Evolutionary conservation across 2,113 vertebrate species (phyloP).

Genomic region (Sinocyclocheilus anshuiensis): DNA sequence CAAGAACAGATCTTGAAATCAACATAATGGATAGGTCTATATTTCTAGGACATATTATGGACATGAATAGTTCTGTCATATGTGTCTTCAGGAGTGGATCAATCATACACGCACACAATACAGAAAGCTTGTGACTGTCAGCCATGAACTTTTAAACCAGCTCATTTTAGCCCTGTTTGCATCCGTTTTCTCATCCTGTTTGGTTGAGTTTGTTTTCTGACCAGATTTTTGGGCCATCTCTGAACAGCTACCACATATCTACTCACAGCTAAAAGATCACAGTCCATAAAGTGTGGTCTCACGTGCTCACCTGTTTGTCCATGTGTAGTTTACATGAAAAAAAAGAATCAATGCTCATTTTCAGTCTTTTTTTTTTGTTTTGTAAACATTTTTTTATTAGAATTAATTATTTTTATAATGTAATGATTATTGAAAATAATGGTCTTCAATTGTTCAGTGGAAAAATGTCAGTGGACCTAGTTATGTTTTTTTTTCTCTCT

Average conservation of each 20-base stretch:
- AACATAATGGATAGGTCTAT: background rate
- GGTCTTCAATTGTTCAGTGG: background rate
- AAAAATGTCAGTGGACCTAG: background rate
- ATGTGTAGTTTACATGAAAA: background rate
- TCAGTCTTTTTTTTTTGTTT: too few relatives aligned
- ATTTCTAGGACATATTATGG: background rate
- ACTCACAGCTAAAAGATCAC: conserved; percentile 3
- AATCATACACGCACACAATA: background rate
- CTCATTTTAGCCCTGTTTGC: conserved; percentile 53
- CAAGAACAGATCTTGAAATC: background rate
- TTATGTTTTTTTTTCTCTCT: conserved; percentile 62
- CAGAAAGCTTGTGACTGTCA: conserved; percentile 29
- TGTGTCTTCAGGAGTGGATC: background rate
- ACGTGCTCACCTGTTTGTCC: background rate
- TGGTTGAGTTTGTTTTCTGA: conserved; percentile 58
- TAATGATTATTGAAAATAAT: background rate
- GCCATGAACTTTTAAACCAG: conserved; percentile 69
- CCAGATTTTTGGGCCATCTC: background rate
- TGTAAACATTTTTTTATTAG: background rate
- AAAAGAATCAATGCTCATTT: background rate
- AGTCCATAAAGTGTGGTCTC: conserved; percentile 10
- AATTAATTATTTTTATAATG: background rate
- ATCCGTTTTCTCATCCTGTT: conserved; percentile 63
- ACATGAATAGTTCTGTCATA: background rate
- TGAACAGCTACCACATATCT: background rate